Evolutionary conservation across 2,888 invertebrate species (phyloP).

Genomic region (Escarpia spicata): DNA sequence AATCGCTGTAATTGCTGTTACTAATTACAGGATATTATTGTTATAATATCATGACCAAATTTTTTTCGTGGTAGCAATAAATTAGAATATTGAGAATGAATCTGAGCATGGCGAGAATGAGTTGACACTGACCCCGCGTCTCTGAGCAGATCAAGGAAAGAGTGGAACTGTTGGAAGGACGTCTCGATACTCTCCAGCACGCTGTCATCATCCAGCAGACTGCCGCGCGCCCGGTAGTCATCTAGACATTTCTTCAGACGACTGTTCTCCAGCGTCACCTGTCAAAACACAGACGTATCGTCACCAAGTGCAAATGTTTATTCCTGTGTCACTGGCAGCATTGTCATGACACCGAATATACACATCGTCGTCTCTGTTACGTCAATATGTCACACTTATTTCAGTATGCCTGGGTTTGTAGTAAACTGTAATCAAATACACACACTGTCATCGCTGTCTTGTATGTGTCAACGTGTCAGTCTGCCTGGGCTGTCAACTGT

Average conservation of each 20-base stretch:
- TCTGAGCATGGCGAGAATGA: no score
- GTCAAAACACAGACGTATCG: neutral
- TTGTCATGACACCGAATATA: neutral
- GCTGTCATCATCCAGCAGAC: constrained; percentile 57
- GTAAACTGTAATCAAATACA: no score
- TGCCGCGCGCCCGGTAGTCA: constrained; percentile 38
- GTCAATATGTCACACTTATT: no score
- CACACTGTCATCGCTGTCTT: no score
- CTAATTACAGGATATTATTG: neutral
- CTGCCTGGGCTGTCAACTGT: no score
- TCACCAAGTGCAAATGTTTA: no score
- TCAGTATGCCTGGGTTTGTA: no score
- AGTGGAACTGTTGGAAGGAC: constrained; percentile 63
- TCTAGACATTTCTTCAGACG: constrained; percentile 49
- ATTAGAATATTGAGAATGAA: neutral
- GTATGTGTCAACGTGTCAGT: no score
- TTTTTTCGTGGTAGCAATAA: neutral
- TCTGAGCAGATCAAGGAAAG: constrained; percentile 61
- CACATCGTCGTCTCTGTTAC: neutral
- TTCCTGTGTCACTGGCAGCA: no score
- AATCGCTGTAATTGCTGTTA: no score
- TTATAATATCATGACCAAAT: no score
- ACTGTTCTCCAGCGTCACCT: constrained; percentile 61
- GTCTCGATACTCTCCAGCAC: constrained; percentile 62
- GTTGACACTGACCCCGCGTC: constrained; percentile 58